Evolutionary conservation across 1,140 invertebrate genomes (phyloP).

Genomic region (Xylocopa sonorina): DNA sequence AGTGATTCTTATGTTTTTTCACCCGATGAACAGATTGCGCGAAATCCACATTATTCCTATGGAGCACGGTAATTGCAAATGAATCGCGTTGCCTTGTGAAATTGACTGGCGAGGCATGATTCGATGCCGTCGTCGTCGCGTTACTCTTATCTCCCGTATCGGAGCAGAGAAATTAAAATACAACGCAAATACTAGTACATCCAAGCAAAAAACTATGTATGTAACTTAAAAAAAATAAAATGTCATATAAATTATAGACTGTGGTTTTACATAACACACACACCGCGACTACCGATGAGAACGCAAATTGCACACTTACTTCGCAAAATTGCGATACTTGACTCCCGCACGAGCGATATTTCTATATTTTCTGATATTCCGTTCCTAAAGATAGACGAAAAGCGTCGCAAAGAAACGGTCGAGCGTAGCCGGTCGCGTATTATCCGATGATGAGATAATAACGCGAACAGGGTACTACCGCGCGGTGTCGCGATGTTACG

Average conservation of each 20-base stretch:
- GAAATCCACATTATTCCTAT: not conserved
- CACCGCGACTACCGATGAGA: no score
- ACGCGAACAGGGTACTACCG: constrained; percentile 23
- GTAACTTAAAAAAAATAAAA: not conserved
- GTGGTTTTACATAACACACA: no score
- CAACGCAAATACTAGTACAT: no score
- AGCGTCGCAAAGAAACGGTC: constrained; percentile 1
- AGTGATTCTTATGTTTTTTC: no score
- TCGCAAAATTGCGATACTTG: no score
- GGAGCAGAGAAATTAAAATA: no score
- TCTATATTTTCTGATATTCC: no score
- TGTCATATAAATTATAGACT: no score
- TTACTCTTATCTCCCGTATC: not conserved
- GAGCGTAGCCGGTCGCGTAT: constrained; percentile 2
- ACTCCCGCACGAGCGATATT: no score
- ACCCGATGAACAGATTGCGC: no score
- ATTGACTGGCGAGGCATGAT: not conserved
- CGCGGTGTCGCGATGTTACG: constrained; percentile 12
- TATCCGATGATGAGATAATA: constrained; percentile 48
- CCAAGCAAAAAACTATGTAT: no score
- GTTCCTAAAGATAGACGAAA: not conserved
- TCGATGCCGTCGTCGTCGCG: not conserved
- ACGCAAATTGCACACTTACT: no score
- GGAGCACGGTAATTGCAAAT: not conserved
- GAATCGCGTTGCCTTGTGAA: not conserved